phyloP scores from a whole-genome alignment of 2,888 invertebrate genomes.

The Pachliopta kotzebuea region DNA sequence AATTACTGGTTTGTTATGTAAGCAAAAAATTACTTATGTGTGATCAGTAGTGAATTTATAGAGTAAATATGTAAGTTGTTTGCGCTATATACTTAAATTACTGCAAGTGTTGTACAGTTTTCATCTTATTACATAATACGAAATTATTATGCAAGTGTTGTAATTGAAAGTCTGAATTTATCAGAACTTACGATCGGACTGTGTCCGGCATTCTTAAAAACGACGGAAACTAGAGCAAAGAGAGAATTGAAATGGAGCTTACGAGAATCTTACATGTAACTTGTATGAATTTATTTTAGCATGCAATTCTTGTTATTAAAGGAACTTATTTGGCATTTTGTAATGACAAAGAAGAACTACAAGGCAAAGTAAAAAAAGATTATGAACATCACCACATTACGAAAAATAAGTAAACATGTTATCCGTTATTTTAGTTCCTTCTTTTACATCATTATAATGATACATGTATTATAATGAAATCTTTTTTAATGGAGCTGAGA shows the following conservation, averaged over 20 bases:
- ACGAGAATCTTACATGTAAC: not conserved
- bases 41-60: not conserved
- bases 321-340: not conserved
- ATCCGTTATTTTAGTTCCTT: no score
- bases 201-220: conserved; percentile 7
- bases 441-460: no score
- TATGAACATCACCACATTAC: no score
- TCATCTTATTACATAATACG: conserved; percentile 8
- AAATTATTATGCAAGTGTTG: conserved; percentile 16
- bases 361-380: no score
- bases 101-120: not conserved
- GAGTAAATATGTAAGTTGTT: not conserved
- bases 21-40: no score
- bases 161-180: conserved; percentile 23
- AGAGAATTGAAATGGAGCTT: not conserved
- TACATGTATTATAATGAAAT: no score
- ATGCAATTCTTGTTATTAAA: not conserved
- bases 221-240: not conserved
- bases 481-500: no score
- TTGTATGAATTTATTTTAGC: not conserved
- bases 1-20: no score
- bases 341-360: no score
- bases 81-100: not conserved
- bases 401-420: no score
- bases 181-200: conserved; percentile 11